Conservation (phyloP, 2,888 invertebrate genomes). For the Metacarcinus magister region DNA sequence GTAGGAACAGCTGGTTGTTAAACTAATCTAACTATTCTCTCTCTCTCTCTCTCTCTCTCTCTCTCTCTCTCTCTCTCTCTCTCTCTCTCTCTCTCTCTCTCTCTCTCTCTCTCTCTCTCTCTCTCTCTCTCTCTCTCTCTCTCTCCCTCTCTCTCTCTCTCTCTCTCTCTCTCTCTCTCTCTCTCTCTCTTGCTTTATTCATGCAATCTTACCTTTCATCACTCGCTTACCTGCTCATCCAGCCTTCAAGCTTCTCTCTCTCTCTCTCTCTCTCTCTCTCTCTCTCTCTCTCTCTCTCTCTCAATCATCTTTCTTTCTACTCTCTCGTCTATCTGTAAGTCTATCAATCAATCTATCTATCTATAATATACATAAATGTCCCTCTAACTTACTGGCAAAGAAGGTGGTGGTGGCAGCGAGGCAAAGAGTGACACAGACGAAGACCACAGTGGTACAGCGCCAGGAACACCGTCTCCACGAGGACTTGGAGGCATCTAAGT, state of each 20-base stretch:
- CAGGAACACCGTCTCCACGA: constrained; percentile 90
- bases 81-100: neutral
- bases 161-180: neutral
- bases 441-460: constrained; percentile 95
- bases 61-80: constrained; percentile 23
- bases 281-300: neutral
- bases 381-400: constrained; percentile 90
- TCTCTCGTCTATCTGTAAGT: neutral
- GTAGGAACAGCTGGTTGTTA: too few species aligned
- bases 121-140: neutral
- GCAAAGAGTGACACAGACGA: constrained; percentile 92
- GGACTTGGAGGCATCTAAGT: constrained; percentile 67
- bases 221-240: neutral
- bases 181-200: neutral
- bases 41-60: constrained; percentile 14
- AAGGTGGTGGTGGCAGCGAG: constrained; percentile 93
- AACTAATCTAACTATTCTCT: neutral
- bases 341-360: neutral
- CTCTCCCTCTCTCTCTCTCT: neutral
- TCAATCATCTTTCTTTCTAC: neutral
- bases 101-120: neutral
- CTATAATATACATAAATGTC: too few species aligned
- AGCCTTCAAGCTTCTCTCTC: neutral
- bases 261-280: neutral
- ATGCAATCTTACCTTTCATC: neutral